Conservation (phyloP, 2,113 vertebrate species). For the Calyptommatus sinebrachiatus region DNA sequence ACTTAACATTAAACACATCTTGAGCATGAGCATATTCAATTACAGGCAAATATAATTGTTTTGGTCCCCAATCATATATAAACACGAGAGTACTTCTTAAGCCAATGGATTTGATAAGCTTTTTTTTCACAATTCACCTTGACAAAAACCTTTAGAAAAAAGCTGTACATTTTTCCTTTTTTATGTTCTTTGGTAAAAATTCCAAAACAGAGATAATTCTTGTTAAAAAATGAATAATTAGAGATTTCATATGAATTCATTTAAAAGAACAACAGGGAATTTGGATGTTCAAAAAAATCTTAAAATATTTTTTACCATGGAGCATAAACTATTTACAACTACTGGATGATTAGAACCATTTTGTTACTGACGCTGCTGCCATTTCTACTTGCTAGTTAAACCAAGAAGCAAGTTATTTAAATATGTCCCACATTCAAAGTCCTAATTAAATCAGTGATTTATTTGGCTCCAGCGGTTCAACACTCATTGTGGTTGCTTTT, state of each 20-base stretch:
- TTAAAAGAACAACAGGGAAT: neutral
- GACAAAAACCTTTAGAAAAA: too few species aligned
- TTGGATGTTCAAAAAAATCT: neutral
- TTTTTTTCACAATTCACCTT: neutral
- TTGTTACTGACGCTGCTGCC: conserved; percentile 5
- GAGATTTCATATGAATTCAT: neutral
- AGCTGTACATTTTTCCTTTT: neutral
- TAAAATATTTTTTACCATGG: neutral
- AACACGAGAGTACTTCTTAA: neutral
- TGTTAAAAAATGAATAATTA: too few species aligned
- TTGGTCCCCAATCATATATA: neutral
- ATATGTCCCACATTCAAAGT: neutral
- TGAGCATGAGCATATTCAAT: neutral
- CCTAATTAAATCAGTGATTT: neutral
- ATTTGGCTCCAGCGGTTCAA: neutral
- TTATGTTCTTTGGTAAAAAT: neutral
- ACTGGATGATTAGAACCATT: neutral
- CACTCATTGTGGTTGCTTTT: too few species aligned
- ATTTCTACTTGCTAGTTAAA: conserved; percentile 13
- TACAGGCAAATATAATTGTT: too few species aligned
- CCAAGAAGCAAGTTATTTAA: conserved; percentile 11
- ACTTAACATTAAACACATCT: neutral
- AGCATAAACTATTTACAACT: neutral
- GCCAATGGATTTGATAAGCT: neutral
- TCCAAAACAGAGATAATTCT: neutral